A percentile compares a stretch with the other conserved stretches of the same genome.
phyloP scores from a whole-genome alignment of 2,113 vertebrate genomes.

The Vidua chalybeata region DNA sequence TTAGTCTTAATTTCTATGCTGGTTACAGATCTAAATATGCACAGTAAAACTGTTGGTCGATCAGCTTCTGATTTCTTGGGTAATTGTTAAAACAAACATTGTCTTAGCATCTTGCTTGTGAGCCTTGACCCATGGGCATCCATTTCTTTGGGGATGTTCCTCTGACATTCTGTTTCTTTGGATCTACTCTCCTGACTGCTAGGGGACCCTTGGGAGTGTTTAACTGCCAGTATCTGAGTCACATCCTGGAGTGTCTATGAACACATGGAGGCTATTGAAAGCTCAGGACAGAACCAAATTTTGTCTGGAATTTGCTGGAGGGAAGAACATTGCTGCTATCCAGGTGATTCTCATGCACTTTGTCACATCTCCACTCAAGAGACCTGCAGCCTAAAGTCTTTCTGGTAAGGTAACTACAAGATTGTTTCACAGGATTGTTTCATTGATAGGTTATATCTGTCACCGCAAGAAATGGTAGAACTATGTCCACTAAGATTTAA shows the following conservation, averaged over 20 bases:
- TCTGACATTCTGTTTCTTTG: neutral
- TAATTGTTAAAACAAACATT: neutral
- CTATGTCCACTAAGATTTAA: neutral
- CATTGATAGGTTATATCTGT: accelerated
- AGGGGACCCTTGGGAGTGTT: neutral
- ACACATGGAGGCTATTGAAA: neutral
- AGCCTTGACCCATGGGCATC: accelerated
- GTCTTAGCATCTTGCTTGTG: neutral
- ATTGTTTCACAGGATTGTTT: neutral
- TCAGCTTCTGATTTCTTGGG: neutral
- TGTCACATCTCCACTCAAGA: neutral
- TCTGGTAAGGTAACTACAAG: neutral
- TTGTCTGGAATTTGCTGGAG: neutral
- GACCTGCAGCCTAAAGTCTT: neutral
- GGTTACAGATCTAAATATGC: neutral
- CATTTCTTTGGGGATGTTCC: neutral
- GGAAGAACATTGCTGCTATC: neutral
- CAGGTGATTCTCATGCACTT: neutral
- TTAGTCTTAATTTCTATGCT: neutral
- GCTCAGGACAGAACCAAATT: neutral
- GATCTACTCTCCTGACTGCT: neutral
- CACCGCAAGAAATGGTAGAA: neutral
- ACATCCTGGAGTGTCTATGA: neutral
- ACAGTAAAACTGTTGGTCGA: neutral
- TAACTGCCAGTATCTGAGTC: neutral